Evolutionary conservation across 2,888 invertebrate species (phyloP), one percentile per base, ranked within the genome.

Genomic region (Boloria euphrosyne): DNA sequence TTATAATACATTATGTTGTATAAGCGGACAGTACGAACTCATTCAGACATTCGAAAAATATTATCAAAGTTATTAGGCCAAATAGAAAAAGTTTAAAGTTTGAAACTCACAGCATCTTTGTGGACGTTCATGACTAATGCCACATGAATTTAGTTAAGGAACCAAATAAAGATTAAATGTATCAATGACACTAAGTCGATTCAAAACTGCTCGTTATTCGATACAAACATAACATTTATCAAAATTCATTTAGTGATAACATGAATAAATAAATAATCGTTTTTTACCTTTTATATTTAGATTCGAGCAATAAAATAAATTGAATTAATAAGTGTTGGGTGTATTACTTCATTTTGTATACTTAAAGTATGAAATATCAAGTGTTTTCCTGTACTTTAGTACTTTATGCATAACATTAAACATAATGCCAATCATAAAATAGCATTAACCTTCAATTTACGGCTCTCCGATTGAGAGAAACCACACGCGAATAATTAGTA

Each of bases 1-100:
- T 91, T 90, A 90, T 90, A 91, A 89, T 90, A 90, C 89, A 90
- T 90, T 87, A 90, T 90, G 89, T 90, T 89, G 89, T 89, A 90
- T 90, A 88, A 82, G 87, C 87, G 89, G 86, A 89, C 82, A 89
- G 89, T 89, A 85, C 87, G 86, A 89, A 90, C 89, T 87, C 86
- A 85, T 88, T 88, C 89, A 88, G 82, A 89, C 79, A 80, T 90
- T 85, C 81, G 75, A 87, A 87, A 87, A 84, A 88, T 84, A 85
- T 82, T 81, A 83, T 82, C 78, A 77, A 79, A 80, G 75, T 81
- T 89, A 87, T 85, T 87, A 80, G 83, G 82, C 53, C 54, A 84
- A 86, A 87, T 82, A 82, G 81, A 84, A 86, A 83, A 81, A 82
- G 80, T 81, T 38, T 38, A 38, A 38, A 38, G 76, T 80, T 79